phyloP scores from a whole-genome alignment of 2,797 vertebrate genomes.

The Sardinella longiceps region DNA sequence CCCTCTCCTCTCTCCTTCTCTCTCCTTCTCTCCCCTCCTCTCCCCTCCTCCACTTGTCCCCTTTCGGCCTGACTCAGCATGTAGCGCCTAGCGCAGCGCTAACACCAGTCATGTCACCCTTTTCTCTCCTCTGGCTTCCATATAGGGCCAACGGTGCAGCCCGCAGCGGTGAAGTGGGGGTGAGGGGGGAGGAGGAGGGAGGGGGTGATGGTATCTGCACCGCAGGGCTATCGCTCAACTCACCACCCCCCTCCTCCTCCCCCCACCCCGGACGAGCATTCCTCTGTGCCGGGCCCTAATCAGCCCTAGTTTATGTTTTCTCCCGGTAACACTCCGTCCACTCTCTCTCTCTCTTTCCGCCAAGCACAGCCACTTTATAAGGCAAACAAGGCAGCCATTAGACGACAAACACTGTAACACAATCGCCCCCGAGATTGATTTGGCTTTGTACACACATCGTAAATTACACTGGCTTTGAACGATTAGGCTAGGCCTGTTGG shows the following conservation, averaged over 20 bases:
- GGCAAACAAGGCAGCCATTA: slow-evolving; percentile 29
- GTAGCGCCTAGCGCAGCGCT: neutral
- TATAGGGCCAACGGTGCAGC: slow-evolving; percentile 10
- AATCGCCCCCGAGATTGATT: slow-evolving; percentile 13
- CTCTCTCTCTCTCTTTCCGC: slow-evolving; percentile 6
- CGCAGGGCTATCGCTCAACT: neutral
- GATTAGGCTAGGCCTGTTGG: slow-evolving; percentile 30
- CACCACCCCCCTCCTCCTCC: neutral
- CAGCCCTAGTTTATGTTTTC: slow-evolving; percentile 30
- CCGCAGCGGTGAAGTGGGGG: neutral
- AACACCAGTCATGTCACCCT: neutral
- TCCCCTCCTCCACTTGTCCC: neutral
- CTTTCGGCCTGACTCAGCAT: neutral
- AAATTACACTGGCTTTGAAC: slow-evolving; percentile 36
- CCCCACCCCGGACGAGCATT: neutral
- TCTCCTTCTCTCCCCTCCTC: too few species aligned
- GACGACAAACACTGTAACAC: slow-evolving; percentile 8
- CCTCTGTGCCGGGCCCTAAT: slow-evolving; percentile 30
- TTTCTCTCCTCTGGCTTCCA: neutral
- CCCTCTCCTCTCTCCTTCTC: too few species aligned
- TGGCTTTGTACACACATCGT: slow-evolving; percentile 35
- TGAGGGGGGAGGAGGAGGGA: neutral
- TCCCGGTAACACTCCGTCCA: slow-evolving; percentile 26
- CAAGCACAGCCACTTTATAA: slow-evolving; percentile 27
- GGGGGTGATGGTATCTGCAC: neutral